These are phyloP conservation scores for Merodon equestris DNA, from an alignment of 2,888 invertebrate genomes.

Conservation along the genomic window DNA sequence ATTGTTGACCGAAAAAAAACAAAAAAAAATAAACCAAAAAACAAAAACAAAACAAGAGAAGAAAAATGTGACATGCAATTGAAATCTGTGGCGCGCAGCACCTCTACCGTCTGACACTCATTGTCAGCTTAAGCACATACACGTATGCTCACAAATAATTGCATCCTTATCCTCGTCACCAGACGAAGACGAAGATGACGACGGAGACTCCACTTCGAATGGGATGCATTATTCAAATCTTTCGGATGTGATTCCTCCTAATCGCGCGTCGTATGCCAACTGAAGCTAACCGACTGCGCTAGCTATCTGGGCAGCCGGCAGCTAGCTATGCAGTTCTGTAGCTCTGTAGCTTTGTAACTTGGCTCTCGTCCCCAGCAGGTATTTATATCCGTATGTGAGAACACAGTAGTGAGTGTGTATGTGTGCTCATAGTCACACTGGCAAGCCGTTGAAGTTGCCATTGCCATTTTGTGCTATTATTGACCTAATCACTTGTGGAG, in stretches of 20 bases:
- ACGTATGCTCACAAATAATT: slow-evolving; percentile 22
- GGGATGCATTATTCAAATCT: slow-evolving; percentile 66
- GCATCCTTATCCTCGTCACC: slow-evolving; percentile 46
- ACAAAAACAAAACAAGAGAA: too few species aligned
- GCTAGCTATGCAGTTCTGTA: not conserved
- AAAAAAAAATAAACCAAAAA: too few species aligned
- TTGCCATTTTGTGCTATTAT: slow-evolving; percentile 76
- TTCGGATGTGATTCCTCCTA: slow-evolving; percentile 58
- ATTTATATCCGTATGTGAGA: too few species aligned
- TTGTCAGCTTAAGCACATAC: slow-evolving; percentile 9
- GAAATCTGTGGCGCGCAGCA: slow-evolving; percentile 29
- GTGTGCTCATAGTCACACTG: slow-evolving; percentile 27
- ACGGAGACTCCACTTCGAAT: slow-evolving; percentile 10
- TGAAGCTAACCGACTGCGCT: slow-evolving; percentile 39
- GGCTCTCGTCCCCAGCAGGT: slow-evolving; percentile 3
- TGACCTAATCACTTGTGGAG: slow-evolving; percentile 79
- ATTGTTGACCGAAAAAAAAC: slow-evolving; percentile 38
- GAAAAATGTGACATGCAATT: slow-evolving; percentile 63
- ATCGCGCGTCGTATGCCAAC: slow-evolving; percentile 50
- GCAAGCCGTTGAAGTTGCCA: slow-evolving; percentile 70
- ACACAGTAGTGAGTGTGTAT: slow-evolving; percentile 23
- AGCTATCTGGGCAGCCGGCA: slow-evolving; percentile 19
- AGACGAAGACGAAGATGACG: not conserved
- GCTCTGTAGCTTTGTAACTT: not conserved
- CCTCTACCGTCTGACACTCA: slow-evolving; percentile 28